Base-by-base conservation (phyloP, 2,113 vertebrate genomes). In the Heloderma charlesbogerti region DNA sequence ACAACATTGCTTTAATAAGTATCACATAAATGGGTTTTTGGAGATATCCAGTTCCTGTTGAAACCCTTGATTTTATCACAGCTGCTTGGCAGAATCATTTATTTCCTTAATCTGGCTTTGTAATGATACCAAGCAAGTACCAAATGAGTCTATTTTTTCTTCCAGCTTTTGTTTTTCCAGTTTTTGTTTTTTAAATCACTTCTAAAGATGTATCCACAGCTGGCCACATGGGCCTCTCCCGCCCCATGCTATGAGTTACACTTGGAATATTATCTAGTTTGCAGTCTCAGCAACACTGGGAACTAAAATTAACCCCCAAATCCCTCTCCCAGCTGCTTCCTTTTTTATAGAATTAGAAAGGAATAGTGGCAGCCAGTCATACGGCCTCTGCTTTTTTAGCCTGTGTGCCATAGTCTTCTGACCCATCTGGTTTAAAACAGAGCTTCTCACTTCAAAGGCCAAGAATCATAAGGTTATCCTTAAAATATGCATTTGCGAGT, bases 61-160 rank as follows among this genome's bases (percentile, higher is more conserved):
- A 94, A 91, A 89, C 16, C 1, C 5, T 67, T 37, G 20, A 87
- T 22, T 20, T 82, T 22, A 13, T 89, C 6, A 60, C 15, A 82
- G 60, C 87, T 93, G 66, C 69, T 89, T 91, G 80, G 79, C 37
- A 48, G 88, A 91, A 90, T 78, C 43, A 88, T 80, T 60, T 13
- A 0, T 89, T 94, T 90, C 92, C 88, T 83, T 80, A 79, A 37
- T 91, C 79, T 88, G 31, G 83, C 27, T 78, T 89, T 91, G 71
- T 88, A 87, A 75, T 77, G 60, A 82, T 88, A 9, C 78, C 43
- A 89, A 67, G 34, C 5, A 31, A 89, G 89, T 20, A 74, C 1
- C n/a, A 71, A 86, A 78, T 80, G 84, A 91, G 27, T 5, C 4
- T 78, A 71, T 93, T 90, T 90, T 92, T 16, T 89, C 22, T 90